A percentile compares a stretch with the other conserved stretches of the same genome.
Evolutionary conservation across 2,113 vertebrate species (phyloP).

Genomic region (Calyptomena viridis): DNA sequence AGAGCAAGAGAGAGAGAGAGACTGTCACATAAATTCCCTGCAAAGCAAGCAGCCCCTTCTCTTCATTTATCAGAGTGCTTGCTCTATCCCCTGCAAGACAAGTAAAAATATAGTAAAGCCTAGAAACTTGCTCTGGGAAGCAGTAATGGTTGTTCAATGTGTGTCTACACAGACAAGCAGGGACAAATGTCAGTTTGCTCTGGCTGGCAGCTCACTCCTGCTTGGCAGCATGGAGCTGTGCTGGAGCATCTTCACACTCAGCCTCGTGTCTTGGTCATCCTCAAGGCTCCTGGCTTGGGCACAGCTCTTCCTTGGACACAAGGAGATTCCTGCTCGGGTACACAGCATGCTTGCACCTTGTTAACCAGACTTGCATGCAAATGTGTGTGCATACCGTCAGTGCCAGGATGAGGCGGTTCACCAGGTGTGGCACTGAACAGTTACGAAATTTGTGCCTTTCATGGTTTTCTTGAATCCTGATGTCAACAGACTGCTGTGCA

Average conservation of each 20-base stretch:
- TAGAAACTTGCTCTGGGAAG: neutral
- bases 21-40: slow-evolving; percentile 3
- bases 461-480: neutral
- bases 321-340: neutral
- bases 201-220: neutral
- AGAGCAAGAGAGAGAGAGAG: neutral
- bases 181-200: neutral
- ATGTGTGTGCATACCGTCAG: fast-evolving
- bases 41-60: neutral
- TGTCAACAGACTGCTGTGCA: neutral
- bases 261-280: neutral
- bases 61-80: neutral
- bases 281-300: neutral
- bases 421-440: neutral
- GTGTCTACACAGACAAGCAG: neutral
- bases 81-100: neutral
- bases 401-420: neutral
- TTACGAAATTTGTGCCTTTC: neutral
- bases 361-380: fast-evolving
- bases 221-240: neutral
- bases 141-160: neutral
- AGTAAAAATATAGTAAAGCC: neutral
- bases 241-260: neutral
- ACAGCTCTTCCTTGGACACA: neutral
- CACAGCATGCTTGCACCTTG: neutral